Evolutionary conservation across 1,140 invertebrate species (phyloP).

Genomic region (Doryteuthis pealeii): DNA sequence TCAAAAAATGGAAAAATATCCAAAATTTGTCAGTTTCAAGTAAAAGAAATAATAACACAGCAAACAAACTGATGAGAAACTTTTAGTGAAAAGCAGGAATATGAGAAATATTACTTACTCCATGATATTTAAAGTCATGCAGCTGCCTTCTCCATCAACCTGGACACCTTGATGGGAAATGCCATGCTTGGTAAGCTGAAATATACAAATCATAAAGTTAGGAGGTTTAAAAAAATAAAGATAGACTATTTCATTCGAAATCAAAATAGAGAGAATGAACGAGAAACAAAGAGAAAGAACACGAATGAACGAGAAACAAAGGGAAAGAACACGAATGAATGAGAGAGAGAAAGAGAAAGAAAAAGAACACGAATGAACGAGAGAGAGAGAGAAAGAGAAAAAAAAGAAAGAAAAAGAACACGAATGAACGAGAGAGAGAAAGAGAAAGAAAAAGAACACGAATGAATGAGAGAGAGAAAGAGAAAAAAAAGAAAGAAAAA

Average conservation of each 20-base stretch:
- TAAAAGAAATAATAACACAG: no score
- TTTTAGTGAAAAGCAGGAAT: no score
- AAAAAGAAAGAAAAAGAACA: no score
- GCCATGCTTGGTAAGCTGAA: constrained; percentile 73
- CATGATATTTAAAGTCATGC: constrained; percentile 71
- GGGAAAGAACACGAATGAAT: no score
- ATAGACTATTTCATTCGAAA: neutral
- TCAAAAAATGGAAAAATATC: no score
- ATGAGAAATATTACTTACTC: constrained; percentile 36
- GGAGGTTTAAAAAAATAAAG: neutral
- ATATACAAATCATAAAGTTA: constrained; percentile 22
- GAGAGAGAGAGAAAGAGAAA: neutral
- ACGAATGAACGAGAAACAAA: neutral
- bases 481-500: neutral
- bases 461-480: neutral
- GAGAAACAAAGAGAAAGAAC: neutral
- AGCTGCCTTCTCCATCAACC: constrained; percentile 86
- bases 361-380: neutral
- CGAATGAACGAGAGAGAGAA: no score
- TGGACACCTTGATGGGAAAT: constrained; percentile 89
- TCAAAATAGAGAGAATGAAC: no score
- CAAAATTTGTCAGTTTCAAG: no score
- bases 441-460: neutral
- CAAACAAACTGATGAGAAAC: no score
- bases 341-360: no score